These are phyloP conservation scores for Gastrophysa polygoni DNA, from an alignment of 2,888 invertebrate genomes.

Conservation along the genomic window DNA sequence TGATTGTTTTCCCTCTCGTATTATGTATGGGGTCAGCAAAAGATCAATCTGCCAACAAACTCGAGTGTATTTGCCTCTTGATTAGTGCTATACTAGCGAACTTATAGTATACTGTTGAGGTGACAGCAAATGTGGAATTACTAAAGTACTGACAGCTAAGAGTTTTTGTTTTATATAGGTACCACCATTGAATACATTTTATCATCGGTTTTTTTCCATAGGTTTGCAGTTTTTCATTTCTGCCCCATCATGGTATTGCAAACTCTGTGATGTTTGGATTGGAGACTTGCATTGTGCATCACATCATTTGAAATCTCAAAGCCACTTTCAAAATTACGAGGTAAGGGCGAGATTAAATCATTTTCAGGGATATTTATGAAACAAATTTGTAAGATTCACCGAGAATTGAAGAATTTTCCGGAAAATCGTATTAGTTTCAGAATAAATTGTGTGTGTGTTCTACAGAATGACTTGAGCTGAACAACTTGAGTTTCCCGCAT, in stretches of 20 bases:
- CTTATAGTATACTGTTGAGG: neutral
- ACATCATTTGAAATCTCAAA: constrained; percentile 79
- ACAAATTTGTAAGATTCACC: too few relatives aligned
- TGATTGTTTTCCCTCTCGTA: constrained; percentile 61
- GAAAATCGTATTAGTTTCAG: too few relatives aligned
- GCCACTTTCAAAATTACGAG: constrained; percentile 80
- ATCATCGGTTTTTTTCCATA: constrained; percentile 53
- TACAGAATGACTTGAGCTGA: too few relatives aligned
- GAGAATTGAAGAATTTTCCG: too few relatives aligned
- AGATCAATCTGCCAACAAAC: too few relatives aligned
- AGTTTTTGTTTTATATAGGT: constrained; percentile 1
- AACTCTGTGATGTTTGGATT: constrained; percentile 85
- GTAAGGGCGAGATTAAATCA: constrained; percentile 61
- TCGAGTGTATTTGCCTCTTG: neutral
- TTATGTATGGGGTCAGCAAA: neutral
- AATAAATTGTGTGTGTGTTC: too few relatives aligned
- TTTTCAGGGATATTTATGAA: too few relatives aligned
- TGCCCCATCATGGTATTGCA: constrained; percentile 88
- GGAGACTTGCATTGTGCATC: constrained; percentile 89
- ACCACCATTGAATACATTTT: neutral
- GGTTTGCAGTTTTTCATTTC: constrained; percentile 88
- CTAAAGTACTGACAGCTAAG: constrained; percentile 15
- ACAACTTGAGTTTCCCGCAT: too few relatives aligned
- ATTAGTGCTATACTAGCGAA: neutral
- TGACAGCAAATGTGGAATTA: neutral